Evolutionary conservation across 2,888 invertebrate species (phyloP), one percentile per base, ranked within the genome.

Genomic region (Phengaris alcon): DNA sequence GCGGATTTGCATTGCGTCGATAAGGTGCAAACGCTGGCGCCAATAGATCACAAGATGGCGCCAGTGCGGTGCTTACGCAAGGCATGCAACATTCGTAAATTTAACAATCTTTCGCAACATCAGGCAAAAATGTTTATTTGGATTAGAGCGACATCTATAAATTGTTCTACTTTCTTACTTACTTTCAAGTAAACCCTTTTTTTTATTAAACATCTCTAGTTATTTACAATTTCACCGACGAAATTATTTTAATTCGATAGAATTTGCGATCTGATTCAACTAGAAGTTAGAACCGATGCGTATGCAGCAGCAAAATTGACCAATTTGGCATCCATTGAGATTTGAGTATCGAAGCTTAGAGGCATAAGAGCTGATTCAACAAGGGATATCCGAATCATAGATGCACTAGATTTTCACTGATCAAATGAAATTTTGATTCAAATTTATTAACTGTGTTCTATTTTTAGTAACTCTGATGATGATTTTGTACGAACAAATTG

Each of bases 41-140:
- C 89, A 82, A 83, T 88, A 89, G 89, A 89, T 88, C 90, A 88
- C 89, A 84, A 89, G 89, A 89, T 89, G 91, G 90, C 91, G 92
- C 91, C 92, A 85, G 81, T 75, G 81, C 78, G 85, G 77, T 84
- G 83, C 80, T 88, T 89, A 86, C 88, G 88, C 85, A 88, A 90
- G 48, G 70, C 70, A 70, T 52, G 72, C 72, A 54, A 72, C 70
- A 15, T 59, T 74, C 22, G 46, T 46, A 74, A 74, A 48, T 64
- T 15, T 13, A 74, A 22, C 22, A 55, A 35, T 64, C 64, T 64
- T 64, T 35, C 35, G 35, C 64, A 22, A 9, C 0, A 8, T 48
- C 6, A 48, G 0, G 4, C 9, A 15, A 57, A 59, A 59, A 59
- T 4, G 6, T 8, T 22, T 22, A 59, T 59, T 57, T 57, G 15